Conservation (phyloP, 2,797 vertebrate species). For the Syndactyla subalaris region DNA sequence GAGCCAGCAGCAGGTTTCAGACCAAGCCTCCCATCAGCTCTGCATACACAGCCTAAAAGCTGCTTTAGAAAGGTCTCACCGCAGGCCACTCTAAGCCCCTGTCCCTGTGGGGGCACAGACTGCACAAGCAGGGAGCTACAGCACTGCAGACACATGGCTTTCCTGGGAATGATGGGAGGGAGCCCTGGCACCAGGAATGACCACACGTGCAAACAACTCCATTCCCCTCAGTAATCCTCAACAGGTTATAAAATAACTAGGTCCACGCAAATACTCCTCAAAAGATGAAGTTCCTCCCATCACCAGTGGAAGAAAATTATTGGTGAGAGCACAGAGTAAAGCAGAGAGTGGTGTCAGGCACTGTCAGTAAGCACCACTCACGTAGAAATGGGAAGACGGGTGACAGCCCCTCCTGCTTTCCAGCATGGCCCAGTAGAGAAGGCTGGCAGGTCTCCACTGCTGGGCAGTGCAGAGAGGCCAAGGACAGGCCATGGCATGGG, state of each 20-base stretch:
- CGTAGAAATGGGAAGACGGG: neutral
- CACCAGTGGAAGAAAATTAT: neutral
- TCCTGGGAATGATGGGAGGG: neutral
- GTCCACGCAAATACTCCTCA: neutral
- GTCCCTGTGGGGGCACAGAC: neutral
- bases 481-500: neutral
- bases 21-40: neutral
- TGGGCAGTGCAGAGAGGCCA: neutral
- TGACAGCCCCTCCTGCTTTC: neutral
- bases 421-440: neutral
- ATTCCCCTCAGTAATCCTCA: fast-evolving
- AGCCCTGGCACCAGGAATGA: neutral
- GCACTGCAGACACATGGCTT: neutral
- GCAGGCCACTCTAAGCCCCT: neutral
- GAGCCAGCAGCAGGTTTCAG: neutral
- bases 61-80: neutral
- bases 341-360: neutral
- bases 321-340: neutral
- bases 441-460: neutral
- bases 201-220: fast-evolving
- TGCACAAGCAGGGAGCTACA: neutral
- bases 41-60: neutral
- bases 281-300: neutral
- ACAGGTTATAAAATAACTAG: neutral
- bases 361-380: neutral